Base-by-base conservation (phyloP, 23 tunicate species). In the Halocynthia roretzi region DNA sequence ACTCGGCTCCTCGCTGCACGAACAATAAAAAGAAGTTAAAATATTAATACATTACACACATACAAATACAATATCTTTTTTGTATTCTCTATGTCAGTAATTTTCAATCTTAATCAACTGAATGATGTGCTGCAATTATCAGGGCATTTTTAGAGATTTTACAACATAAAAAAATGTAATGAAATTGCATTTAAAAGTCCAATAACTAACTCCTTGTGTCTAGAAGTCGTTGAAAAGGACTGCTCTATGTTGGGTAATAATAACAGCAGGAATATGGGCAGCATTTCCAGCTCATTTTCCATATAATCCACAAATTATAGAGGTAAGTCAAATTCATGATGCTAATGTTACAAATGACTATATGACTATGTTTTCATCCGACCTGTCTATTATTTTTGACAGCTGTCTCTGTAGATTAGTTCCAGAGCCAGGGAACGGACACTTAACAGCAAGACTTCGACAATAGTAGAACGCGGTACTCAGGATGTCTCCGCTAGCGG, bases 391-490 rank as follows among this genome's bases (percentile, higher is more conserved):
- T 7, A 93, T 87, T 62, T 87, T 93, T 6, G 70, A 64, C n/a
- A 93, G 83, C 60, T 83, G 89, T 48, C 94, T 69, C 56, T 87
- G 51, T 53, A 93, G 71, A 76, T 93, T 93, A 7, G 89, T 84
- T 56, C 77, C 86, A 0, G 98, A 93, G 12, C 94, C 98, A 77
- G 98, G 98, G 72, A 93, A 93, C 9, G 90, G 90, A 67, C 85
- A 85, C 77, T 93, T 93, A 6, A 93, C 98, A 75, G 93, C 90
- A 23, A 93, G 70, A 76, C 89, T 83, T 52, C 98, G 85, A 70
- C 93, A 93, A 64, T 93, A 93, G 66, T 87, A 93, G 68, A 87
- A 93, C 20, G 93, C 98, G 15, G 94, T 87, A 80, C 86, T 84
- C 18, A 93, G 77, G n/a, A 87, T 87, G 63, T 93, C 98, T 1